Conservation (phyloP, 2,888 invertebrate species). For the Periphyllus acericola region DNA sequence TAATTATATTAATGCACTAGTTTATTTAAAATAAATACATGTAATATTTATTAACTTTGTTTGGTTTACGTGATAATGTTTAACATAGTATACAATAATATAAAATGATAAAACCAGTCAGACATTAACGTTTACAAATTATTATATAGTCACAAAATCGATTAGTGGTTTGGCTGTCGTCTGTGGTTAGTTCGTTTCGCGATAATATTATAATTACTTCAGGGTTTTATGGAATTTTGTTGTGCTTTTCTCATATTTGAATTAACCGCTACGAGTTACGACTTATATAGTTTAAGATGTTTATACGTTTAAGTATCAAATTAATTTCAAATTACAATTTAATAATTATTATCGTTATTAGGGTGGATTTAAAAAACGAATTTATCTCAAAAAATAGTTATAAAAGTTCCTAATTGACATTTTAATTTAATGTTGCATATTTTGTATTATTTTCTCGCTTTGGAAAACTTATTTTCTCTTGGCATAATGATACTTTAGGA, state of each 20-base stretch:
- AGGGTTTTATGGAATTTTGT: constrained; percentile 4
- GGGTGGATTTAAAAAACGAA: not conserved
- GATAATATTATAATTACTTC: constrained; percentile 26
- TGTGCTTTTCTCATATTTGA: not conserved
- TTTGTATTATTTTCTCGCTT: not conserved
- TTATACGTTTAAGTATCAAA: not conserved
- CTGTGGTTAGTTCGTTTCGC: not conserved
- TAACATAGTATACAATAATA: not conserved
- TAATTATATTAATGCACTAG: not conserved
- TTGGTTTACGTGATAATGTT: not conserved
- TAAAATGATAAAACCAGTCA: constrained; percentile 21
- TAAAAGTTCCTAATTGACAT: not conserved
- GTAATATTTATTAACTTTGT: not conserved
- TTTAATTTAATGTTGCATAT: not conserved
- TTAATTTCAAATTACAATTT: not conserved
- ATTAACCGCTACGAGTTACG: not conserved
- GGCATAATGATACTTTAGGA: not conserved
- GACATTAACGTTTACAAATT: constrained; percentile 9
- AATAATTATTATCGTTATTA: not conserved
- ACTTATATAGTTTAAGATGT: not conserved
- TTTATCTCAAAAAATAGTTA: not conserved
- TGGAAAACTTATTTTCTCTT: not conserved
- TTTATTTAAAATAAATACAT: not conserved
- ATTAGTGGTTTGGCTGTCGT: constrained; percentile 29
- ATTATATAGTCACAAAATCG: constrained; percentile 22